A percentile compares a stretch with the other conserved stretches of the same genome.
These are phyloP conservation scores for Acinonyx jubatus DNA, from an alignment of 2,113 vertebrate genomes.

Conservation along the genomic window DNA sequence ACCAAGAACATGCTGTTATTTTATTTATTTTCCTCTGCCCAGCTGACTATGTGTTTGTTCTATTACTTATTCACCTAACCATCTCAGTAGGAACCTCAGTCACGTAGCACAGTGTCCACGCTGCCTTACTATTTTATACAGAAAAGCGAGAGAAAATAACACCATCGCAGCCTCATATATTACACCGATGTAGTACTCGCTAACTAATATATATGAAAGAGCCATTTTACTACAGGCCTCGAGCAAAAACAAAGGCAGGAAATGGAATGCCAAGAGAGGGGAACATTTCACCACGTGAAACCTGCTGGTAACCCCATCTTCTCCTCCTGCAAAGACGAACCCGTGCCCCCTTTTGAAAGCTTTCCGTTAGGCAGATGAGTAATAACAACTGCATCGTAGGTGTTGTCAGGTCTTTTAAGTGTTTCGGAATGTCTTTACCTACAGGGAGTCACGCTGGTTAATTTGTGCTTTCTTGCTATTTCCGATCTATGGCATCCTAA, in stretches of 20 bases:
- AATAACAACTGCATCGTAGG: not conserved
- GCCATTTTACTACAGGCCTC: constrained; percentile 75
- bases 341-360: not conserved
- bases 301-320: not conserved
- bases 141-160: constrained; percentile 74
- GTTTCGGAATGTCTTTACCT: not conserved
- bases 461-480: not conserved
- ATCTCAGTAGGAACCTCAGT: constrained; percentile 57
- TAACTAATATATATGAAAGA: constrained; percentile 42
- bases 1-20: constrained; percentile 73
- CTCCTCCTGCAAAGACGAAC: constrained; percentile 38
- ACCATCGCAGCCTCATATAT: constrained; percentile 26
- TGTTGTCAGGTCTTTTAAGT: not conserved
- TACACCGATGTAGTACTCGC: not conserved
- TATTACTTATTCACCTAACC: constrained; percentile 79
- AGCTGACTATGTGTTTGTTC: constrained; percentile 67
- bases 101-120: constrained; percentile 51
- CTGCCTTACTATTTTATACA: constrained; percentile 63
- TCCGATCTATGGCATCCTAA: not conserved
- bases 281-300: constrained; percentile 18
- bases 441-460: not conserved
- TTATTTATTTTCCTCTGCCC: constrained; percentile 73
- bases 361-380: not conserved
- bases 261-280: constrained; percentile 53
- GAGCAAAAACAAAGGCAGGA: constrained; percentile 79